A percentile compares a stretch with the other conserved stretches of the same genome.
phyloP scores from a whole-genome alignment of 1,140 invertebrate species.

The Heliconius congener region DNA sequence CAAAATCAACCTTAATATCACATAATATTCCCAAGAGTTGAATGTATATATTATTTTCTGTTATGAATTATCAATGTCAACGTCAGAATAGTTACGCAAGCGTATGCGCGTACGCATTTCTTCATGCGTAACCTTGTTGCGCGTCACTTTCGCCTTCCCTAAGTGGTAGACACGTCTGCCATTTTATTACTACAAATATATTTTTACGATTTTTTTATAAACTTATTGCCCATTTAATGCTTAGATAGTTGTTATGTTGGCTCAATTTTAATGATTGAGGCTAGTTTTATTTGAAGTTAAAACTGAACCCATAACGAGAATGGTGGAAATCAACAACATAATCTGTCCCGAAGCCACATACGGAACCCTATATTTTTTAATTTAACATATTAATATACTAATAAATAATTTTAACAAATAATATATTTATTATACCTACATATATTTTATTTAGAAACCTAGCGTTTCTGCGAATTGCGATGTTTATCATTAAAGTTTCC shows the following conservation, averaged over 20 bases:
- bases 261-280: too few species aligned
- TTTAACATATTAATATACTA: too few species aligned
- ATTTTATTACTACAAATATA: neutral
- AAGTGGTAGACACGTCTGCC: constrained; percentile 3
- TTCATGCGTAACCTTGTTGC: constrained; percentile 35
- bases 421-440: neutral
- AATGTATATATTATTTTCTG: neutral
- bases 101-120: constrained; percentile 33
- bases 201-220: neutral
- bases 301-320: too few species aligned
- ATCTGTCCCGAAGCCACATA: too few species aligned
- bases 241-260: too few species aligned
- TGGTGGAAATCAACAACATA: too few species aligned
- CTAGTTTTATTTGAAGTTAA: too few species aligned
- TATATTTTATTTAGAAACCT: neutral
- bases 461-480: neutral
- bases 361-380: too few species aligned
- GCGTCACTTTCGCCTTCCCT: constrained; percentile 36
- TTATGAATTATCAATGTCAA: constrained; percentile 37
- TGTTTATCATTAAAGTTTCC: neutral
- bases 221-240: too few species aligned
- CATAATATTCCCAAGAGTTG: too few species aligned
- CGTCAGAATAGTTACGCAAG: constrained; percentile 38
- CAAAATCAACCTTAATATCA: too few species aligned
- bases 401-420: too few species aligned